Evolutionary conservation across 2,888 invertebrate genomes (phyloP).

Genomic region (Eupithecia subumbrata): DNA sequence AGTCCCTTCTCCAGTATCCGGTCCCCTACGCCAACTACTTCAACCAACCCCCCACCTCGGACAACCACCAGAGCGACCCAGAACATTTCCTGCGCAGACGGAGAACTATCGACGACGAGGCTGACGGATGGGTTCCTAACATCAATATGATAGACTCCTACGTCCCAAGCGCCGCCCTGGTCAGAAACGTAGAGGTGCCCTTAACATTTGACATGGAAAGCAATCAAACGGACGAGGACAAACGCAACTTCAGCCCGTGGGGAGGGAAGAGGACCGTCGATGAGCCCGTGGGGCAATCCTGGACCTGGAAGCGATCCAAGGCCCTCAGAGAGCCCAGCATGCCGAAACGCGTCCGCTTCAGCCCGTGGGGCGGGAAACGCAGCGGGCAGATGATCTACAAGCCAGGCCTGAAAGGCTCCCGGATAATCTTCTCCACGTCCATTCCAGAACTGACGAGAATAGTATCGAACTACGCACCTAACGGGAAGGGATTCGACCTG

Average conservation of each 20-base stretch:
- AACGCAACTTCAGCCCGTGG: constrained; percentile 78
- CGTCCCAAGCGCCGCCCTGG: constrained; percentile 51
- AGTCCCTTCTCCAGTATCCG: constrained; percentile 55
- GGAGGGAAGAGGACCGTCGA: constrained; percentile 65
- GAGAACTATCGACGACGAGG: constrained; percentile 52
- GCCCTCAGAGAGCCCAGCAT: constrained; percentile 72
- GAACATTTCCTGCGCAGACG: constrained; percentile 48
- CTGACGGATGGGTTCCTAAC: constrained; percentile 60
- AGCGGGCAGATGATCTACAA: constrained; percentile 74
- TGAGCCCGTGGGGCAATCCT: constrained; percentile 58
- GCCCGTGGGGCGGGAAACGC: constrained; percentile 79
- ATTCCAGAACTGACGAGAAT: constrained; percentile 71
- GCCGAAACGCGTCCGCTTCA: constrained; percentile 78
- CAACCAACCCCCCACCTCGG: constrained; percentile 49
- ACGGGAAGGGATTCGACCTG: constrained; percentile 55
- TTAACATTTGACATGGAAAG: constrained; percentile 57
- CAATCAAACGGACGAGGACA: constrained; percentile 56
- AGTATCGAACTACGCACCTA: constrained; percentile 66
- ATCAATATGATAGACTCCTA: constrained; percentile 54
- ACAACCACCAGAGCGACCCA: constrained; percentile 46
- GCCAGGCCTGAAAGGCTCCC: constrained; percentile 65
- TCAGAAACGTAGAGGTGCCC: constrained; percentile 52
- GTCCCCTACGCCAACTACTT: constrained; percentile 61
- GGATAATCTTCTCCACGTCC: constrained; percentile 68
- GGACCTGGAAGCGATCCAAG: constrained; percentile 72